A percentile compares a stretch with the other conserved stretches of the same genome.
Conservation (phyloP, 2,888 invertebrate genomes). For the Cantharis flavilabris region DNA sequence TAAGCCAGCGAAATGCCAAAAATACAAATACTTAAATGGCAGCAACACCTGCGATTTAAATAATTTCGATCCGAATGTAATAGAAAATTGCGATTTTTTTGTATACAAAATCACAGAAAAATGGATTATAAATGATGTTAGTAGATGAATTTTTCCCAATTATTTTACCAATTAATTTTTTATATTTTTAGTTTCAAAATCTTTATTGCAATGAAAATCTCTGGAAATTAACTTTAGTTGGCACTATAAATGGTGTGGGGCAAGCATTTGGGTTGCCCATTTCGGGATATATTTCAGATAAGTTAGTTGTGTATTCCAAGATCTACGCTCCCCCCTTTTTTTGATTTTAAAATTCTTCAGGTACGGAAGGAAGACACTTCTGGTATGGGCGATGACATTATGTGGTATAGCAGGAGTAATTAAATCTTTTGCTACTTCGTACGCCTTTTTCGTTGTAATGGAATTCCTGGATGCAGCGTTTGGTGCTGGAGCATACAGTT, state of each 20-base stretch:
- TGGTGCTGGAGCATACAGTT: not conserved
- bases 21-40: conserved; percentile 9
- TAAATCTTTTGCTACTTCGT: conserved; percentile 70
- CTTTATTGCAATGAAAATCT: conserved; percentile 66
- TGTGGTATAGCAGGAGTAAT: conserved; percentile 69
- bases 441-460: conserved; percentile 67
- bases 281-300: conserved; percentile 69
- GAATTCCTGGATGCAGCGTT: not conserved
- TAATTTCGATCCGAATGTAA: conserved; percentile 36
- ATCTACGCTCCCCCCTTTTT: too few relatives aligned
- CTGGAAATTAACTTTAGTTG: conserved; percentile 75
- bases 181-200: conserved; percentile 59
- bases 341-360: conserved; percentile 48
- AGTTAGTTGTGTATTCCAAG: conserved; percentile 52
- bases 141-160: conserved; percentile 11
- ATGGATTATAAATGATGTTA: conserved; percentile 50
- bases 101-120: conserved; percentile 45
- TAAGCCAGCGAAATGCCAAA: conserved; percentile 42
- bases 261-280: conserved; percentile 55
- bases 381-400: conserved; percentile 62
- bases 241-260: conserved; percentile 43
- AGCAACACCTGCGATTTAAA: conserved; percentile 36
- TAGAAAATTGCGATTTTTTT: conserved; percentile 41
- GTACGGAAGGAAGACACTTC: conserved; percentile 65
- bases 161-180: not conserved